Evolutionary conservation across 2,888 invertebrate species (phyloP).

Genomic region (Tubulanus polymorphus): DNA sequence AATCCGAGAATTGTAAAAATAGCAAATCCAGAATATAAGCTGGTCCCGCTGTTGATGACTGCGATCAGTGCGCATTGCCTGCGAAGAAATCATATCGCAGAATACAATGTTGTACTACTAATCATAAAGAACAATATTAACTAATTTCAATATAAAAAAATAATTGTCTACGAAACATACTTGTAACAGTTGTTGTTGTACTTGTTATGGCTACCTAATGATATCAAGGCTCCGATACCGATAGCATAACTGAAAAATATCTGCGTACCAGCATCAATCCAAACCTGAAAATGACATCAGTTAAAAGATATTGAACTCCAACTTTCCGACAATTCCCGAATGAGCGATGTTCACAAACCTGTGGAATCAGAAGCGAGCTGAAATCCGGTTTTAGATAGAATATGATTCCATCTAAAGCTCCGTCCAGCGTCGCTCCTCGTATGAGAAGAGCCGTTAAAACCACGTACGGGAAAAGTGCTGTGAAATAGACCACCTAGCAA

Average conservation of each 20-base stretch:
- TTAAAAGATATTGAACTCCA: too few relatives aligned
- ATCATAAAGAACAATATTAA: conserved; percentile 2
- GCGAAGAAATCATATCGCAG: too few relatives aligned
- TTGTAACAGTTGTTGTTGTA: conserved; percentile 98
- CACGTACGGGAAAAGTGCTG: conserved; percentile 28
- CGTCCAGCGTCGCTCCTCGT: conserved; percentile 86
- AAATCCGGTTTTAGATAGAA: conserved; percentile 88
- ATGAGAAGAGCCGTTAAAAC: conserved; percentile 81
- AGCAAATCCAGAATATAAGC: conserved; percentile 56
- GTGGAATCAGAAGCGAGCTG: too few relatives aligned
- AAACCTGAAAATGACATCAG: conserved; percentile 70
- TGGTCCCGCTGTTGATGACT: conserved; percentile 55
- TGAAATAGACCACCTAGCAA: too few relatives aligned
- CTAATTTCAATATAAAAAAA: too few relatives aligned
- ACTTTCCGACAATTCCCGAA: too few relatives aligned
- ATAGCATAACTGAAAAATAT: conserved; percentile 99
- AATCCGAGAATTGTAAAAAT: conserved; percentile 57
- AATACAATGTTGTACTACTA: too few relatives aligned
- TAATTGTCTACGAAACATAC: too few relatives aligned
- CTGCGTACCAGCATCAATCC: conserved; percentile 99
- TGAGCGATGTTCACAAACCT: too few relatives aligned
- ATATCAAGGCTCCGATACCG: conserved; percentile 91
- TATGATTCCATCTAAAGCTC: conserved; percentile 84
- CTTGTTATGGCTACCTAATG: conserved; percentile 96
- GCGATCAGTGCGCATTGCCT: conserved; percentile 56